A percentile compares a stretch with the other conserved stretches of the same genome.
phyloP scores from a whole-genome alignment of 2,113 vertebrate genomes.

The Theropithecus gelada region DNA sequence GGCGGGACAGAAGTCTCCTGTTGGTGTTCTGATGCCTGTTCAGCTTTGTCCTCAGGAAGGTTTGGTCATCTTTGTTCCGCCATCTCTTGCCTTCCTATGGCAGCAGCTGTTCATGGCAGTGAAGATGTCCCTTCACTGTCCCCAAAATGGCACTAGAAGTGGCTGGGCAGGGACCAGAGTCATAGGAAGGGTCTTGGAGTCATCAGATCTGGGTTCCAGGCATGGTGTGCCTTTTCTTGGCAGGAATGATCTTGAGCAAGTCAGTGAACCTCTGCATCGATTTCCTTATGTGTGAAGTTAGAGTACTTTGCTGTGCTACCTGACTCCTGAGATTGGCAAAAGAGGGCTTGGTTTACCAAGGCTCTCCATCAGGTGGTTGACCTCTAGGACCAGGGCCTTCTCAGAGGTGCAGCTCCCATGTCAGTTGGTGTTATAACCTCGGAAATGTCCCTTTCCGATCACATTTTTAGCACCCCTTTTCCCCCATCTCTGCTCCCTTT shows the following conservation, averaged over 20 bases:
- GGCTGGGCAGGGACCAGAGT: not conserved
- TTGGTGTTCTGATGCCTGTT: not conserved
- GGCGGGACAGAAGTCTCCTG: not conserved
- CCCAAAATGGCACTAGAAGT: not conserved
- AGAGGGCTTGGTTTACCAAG: not conserved
- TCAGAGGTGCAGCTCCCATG: not conserved
- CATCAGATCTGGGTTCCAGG: not conserved
- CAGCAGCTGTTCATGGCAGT: not conserved
- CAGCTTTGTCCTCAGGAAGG: not conserved
- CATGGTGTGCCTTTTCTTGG: not conserved
- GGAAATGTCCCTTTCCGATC: not conserved
- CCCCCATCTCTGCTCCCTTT: not conserved
- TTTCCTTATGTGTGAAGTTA: not conserved
- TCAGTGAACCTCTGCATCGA: no score
- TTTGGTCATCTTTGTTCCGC: not conserved
- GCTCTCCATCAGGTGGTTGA: not conserved
- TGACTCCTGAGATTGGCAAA: not conserved
- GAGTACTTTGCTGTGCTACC: not conserved
- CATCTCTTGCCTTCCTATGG: not conserved
- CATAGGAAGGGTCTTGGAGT: not conserved
- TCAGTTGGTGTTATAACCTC: no score
- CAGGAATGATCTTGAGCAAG: not conserved
- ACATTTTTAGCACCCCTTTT: not conserved
- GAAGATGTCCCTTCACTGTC: not conserved
- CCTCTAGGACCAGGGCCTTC: not conserved